phyloP scores from a whole-genome alignment of 2,888 invertebrate genomes.

The Campoplex nolae region DNA sequence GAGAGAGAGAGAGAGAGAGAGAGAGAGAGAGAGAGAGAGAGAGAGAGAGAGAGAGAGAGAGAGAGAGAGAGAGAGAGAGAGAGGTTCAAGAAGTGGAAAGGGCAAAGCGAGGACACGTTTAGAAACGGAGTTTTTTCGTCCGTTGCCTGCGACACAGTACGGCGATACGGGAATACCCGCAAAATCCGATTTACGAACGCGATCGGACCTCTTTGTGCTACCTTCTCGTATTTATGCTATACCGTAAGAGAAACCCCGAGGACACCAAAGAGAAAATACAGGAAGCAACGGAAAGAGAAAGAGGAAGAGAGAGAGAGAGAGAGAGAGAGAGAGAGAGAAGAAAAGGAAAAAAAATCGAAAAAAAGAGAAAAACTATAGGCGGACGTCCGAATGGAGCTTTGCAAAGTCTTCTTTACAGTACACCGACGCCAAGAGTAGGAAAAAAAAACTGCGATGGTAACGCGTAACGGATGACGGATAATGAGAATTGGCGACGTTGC shows the following conservation, averaged over 20 bases:
- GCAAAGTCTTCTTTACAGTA: constrained; percentile 63
- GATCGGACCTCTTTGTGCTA: constrained; percentile 57
- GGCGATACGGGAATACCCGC: constrained; percentile 66
- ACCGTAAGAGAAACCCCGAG: constrained; percentile 49
- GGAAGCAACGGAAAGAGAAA: neutral
- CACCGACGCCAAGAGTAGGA: constrained; percentile 27
- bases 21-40: constrained; percentile 38
- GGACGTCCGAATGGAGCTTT: constrained; percentile 52
- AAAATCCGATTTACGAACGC: constrained; percentile 69
- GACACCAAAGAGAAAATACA: constrained; percentile 32
- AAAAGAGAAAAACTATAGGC: constrained; percentile 10
- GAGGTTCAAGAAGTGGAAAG: neutral
- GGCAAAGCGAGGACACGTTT: constrained; percentile 48
- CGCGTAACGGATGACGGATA: constrained; percentile 52
- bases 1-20: constrained; percentile 26
- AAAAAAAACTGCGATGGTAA: constrained; percentile 38
- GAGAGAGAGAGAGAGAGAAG: neutral
- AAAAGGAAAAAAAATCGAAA: constrained; percentile 12
- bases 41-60: constrained; percentile 46
- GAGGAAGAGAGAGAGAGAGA: neutral
- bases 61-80: constrained; percentile 35
- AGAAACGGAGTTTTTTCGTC: constrained; percentile 36
- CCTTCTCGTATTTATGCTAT: constrained; percentile 28
- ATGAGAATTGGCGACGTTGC: constrained; percentile 44
- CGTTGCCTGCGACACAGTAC: constrained; percentile 39